Evolutionary conservation across 2,888 invertebrate genomes (phyloP), one percentile per base, ranked within the genome.

Genomic region (Ectemnius lituratus): DNA sequence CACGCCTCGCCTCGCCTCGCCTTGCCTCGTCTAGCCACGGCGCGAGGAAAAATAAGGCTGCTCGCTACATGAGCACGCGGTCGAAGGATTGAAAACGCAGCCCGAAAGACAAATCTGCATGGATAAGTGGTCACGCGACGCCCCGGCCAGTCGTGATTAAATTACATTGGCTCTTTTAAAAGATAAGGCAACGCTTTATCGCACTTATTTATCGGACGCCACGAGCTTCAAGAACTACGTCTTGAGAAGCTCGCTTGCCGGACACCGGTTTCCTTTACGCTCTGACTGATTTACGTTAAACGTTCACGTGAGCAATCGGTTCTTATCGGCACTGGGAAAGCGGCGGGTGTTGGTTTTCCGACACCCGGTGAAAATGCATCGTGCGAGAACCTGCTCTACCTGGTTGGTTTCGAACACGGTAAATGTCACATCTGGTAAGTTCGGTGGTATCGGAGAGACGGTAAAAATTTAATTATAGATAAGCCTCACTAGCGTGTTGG

Each of bases 91-190:
- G 71, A 52, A 58, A 56, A 60, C 65, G 68, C 52, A 28, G 23
- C 8, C n/a, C 18, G 56, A 58, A 70, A 79, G 83, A 83, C 81
- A 80, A 81, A 83, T 79, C 78, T 62, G 68, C 52, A 16, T 4
- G 47, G 81, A 70, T 66, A 62, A 23, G 57, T 20, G 70, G 81
- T 83, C 83, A 83, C 84, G 83, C 83, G 76, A 83, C 70, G 71
- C n/a, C 18, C 62, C 46, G 52, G 52, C 14, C 14, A 52, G 67
- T 63, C 62, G 75, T 76, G 83, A 83, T 83, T 83, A 83, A 83
- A 83, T 83, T 83, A 83, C 76, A 79, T 78, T 76, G 71, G 67
- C 78, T 72, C 70, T 83, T 52, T 83, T 83, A 75, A 71, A 75
- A 83, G 83, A 83, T 83, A 83, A 83, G 84, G 45, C 18, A 20